These are phyloP conservation scores for Campopleginae sp. DNA, from an alignment of 2,888 invertebrate species.

Conservation along the genomic window DNA sequence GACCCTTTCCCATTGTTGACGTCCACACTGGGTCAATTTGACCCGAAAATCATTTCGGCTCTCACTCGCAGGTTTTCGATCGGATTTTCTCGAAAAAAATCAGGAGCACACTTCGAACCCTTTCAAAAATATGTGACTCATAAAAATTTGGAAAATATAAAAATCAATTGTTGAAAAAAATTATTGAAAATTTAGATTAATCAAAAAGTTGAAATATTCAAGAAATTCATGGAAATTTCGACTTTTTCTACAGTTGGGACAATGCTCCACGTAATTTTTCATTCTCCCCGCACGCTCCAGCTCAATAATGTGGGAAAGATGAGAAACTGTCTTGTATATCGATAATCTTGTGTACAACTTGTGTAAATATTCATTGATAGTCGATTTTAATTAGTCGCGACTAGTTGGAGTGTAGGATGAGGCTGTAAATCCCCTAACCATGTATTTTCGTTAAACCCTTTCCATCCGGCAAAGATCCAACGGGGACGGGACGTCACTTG, in stretches of 20 bases:
- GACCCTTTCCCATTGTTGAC: not conserved
- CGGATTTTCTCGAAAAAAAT: not conserved
- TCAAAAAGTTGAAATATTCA: not conserved
- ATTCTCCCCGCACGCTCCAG: not conserved
- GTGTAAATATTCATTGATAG: conserved; percentile 18
- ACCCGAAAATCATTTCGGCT: not conserved
- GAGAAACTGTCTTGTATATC: not conserved
- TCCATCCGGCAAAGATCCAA: conserved; percentile 14
- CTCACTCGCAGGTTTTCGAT: not conserved
- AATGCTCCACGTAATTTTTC: too few species aligned
- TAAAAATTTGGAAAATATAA: not conserved
- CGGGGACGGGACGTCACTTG: conserved; percentile 28
- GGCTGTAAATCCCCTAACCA: conserved; percentile 14
- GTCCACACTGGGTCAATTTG: not conserved
- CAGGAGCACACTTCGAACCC: not conserved
- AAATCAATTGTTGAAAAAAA: not conserved
- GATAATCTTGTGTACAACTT: not conserved
- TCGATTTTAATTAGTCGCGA: conserved; percentile 18
- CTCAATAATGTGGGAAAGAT: too few species aligned
- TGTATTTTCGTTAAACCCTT: conserved; percentile 26
- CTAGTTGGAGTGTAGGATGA: conserved; percentile 5
- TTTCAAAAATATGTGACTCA: not conserved
- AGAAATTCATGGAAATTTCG: not conserved
- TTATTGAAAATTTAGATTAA: not conserved
- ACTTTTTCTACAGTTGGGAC: too few species aligned